Conservation (phyloP, 2,888 invertebrate genomes). For the Ferrisia virgata region DNA sequence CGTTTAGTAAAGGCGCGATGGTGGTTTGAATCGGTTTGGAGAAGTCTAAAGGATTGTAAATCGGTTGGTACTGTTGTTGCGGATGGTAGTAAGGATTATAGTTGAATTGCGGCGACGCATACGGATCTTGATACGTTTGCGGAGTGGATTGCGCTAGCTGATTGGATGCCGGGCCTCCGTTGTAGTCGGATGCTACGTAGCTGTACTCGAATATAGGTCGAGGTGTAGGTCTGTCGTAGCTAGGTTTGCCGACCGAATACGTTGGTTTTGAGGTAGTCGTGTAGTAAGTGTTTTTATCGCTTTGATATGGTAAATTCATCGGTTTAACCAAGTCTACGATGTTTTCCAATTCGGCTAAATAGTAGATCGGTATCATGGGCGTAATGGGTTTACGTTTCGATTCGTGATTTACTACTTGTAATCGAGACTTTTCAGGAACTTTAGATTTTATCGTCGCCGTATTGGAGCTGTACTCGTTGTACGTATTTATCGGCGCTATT, state of each 20-base stretch:
- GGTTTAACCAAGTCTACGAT: slow-evolving; percentile 32
- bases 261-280: slow-evolving; percentile 51
- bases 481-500: not conserved
- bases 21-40: slow-evolving; percentile 17
- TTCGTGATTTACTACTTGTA: not conserved
- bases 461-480: not conserved
- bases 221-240: slow-evolving; percentile 43
- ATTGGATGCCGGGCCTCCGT: not conserved
- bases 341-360: slow-evolving; percentile 42
- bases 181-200: slow-evolving; percentile 49
- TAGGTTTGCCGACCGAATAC: slow-evolving; percentile 48
- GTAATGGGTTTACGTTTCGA: slow-evolving; percentile 32
- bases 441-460: slow-evolving; percentile 20
- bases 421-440: not conserved
- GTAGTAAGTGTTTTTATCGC: slow-evolving; percentile 48
- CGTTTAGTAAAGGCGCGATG: slow-evolving; percentile 7
- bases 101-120: not conserved
- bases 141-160: slow-evolving; percentile 17
- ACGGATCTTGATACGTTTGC: not conserved
- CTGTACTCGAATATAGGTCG: slow-evolving; percentile 47
- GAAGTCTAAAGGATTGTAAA: slow-evolving; percentile 52
- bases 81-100: slow-evolving; percentile 13
- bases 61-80: slow-evolving; percentile 24
- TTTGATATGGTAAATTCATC: slow-evolving; percentile 31
- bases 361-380: slow-evolving; percentile 42